Percentiles rank a stretch among this genome's conserved stretches.
These are phyloP conservation scores for Xylophagus ater DNA, from an alignment of 2,888 invertebrate species.

Conservation along the genomic window DNA sequence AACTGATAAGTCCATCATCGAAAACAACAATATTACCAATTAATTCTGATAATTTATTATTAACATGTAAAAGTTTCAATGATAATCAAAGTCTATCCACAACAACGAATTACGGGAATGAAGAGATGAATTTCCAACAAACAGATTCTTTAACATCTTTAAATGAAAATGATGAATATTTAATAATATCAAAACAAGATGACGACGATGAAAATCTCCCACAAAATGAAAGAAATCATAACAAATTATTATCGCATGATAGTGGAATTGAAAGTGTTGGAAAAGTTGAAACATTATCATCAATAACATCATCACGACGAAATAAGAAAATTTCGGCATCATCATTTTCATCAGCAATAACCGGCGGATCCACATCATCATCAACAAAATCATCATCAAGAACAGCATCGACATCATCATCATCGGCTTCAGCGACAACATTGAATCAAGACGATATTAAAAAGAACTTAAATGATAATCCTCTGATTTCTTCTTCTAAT, in stretches of 20 bases:
- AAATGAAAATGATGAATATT: neutral
- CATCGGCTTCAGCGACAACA: constrained; percentile 2
- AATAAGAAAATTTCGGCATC: neutral
- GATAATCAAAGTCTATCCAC: no score
- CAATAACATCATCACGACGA: constrained; percentile 14
- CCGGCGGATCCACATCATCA: constrained; percentile 4
- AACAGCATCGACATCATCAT: constrained; percentile 1
- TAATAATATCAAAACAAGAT: no score
- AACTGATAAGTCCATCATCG: neutral
- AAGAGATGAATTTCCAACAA: no score
- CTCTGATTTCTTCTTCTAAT: no score
- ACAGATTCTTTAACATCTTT: no score
- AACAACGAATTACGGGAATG: no score
- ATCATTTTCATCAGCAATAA: no score
- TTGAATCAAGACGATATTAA: no score
- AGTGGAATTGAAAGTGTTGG: constrained; percentile 36
- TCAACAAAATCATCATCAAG: neutral
- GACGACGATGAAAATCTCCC: constrained; percentile 1
- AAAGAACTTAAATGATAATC: neutral
- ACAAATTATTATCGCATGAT: constrained; percentile 33
- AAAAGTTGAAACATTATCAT: constrained; percentile 13
- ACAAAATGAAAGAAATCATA: constrained; percentile 6
- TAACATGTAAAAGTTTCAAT: no score
- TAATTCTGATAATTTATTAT: neutral
- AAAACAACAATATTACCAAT: neutral